phyloP scores from a whole-genome alignment of 2,888 invertebrate species.

The Hermaeophaga mercurialis region DNA sequence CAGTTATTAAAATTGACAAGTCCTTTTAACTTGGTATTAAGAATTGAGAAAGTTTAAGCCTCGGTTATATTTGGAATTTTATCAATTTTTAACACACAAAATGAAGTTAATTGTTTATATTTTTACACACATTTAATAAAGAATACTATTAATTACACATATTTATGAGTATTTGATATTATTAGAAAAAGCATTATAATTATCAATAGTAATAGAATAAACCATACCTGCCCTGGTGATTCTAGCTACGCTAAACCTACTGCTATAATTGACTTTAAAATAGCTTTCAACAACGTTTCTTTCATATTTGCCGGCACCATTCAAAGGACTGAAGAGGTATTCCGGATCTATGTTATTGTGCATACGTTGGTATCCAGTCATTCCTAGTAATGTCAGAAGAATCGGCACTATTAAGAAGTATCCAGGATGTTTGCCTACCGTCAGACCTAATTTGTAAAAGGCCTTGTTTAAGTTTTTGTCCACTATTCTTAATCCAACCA shows the following conservation, averaged over 20 bases:
- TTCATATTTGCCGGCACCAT: constrained; percentile 83
- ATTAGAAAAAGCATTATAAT: too few relatives aligned
- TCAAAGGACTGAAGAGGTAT: constrained; percentile 88
- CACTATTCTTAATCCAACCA: constrained; percentile 78
- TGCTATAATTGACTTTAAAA: constrained; percentile 88
- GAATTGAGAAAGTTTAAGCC: too few relatives aligned
- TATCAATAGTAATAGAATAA: too few relatives aligned
- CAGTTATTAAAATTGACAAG: too few relatives aligned
- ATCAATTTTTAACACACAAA: too few relatives aligned
- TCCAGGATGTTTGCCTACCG: constrained; percentile 82
- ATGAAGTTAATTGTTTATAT: too few relatives aligned
- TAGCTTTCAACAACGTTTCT: constrained; percentile 79
- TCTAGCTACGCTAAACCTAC: constrained; percentile 82
- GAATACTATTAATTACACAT: too few relatives aligned
- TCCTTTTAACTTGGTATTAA: too few relatives aligned
- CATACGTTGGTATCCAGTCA: constrained; percentile 86
- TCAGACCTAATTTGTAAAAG: constrained; percentile 79
- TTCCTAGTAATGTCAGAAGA: constrained; percentile 77
- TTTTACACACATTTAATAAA: too few relatives aligned
- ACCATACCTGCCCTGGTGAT: constrained; percentile 84
- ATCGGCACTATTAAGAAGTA: constrained; percentile 90
- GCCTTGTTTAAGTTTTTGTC: constrained; percentile 79
- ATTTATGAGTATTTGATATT: too few relatives aligned
- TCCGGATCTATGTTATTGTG: constrained; percentile 92
- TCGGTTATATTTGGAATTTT: too few relatives aligned